Percentiles rank a stretch among this genome's conserved stretches.
phyloP scores from a whole-genome alignment of 2,797 vertebrate genomes.

The Perodicticus potto region DNA sequence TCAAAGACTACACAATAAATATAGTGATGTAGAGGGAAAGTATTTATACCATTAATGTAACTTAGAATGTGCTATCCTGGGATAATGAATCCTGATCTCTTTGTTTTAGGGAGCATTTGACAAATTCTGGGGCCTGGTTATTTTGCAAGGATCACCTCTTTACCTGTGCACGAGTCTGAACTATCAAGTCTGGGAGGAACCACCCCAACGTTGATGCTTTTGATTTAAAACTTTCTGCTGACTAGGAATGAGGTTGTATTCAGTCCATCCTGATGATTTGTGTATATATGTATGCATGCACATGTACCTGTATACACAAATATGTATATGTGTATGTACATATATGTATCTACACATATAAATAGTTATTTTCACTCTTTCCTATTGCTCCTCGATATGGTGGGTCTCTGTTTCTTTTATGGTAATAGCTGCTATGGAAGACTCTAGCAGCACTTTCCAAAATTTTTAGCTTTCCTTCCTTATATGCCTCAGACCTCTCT shows the following conservation, averaged over 20 bases:
- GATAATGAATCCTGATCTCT: not conserved
- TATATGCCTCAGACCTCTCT: not conserved
- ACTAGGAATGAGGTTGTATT: not conserved
- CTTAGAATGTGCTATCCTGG: not conserved
- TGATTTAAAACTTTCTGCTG: not conserved
- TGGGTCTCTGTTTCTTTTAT: not conserved
- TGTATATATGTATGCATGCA: not conserved
- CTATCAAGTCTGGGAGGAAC: no score
- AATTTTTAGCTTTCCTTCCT: not conserved
- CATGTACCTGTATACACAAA: not conserved
- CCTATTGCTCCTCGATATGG: not conserved
- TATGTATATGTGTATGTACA: not conserved
- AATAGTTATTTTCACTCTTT: not conserved
- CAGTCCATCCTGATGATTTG: not conserved
- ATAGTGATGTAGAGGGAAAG: not conserved
- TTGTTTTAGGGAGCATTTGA: not conserved
- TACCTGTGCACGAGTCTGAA: not conserved
- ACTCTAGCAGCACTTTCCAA: not conserved
- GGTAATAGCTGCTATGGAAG: not conserved
- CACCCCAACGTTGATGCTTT: not conserved
- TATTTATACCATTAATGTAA: not conserved
- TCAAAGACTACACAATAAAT: not conserved
- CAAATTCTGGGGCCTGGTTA: not conserved
- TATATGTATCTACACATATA: not conserved
- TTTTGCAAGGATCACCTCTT: not conserved